Percentiles rank a stretch among this genome's conserved stretches.
Evolutionary conservation across 30 jellyfish, hydroid and myxozoan genomes (phyloP).

Genomic region (Morbakka virulenta): DNA sequence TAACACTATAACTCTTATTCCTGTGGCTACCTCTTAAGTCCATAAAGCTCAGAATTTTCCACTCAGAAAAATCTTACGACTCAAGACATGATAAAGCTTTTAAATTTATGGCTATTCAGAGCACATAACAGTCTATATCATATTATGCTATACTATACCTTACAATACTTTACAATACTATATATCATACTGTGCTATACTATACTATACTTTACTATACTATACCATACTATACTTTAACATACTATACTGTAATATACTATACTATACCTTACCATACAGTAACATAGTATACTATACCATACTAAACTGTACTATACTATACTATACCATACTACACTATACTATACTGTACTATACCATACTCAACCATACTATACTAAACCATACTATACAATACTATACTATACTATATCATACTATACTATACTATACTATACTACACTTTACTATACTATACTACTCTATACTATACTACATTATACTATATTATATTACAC

Average conservation of each 20-base stretch:
- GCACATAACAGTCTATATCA: too few species aligned
- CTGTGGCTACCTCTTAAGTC: too few species aligned
- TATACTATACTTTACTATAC: neutral
- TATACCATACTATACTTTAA: neutral
- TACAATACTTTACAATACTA: neutral
- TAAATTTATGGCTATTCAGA: too few species aligned
- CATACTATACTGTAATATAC: neutral
- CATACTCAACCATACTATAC: neutral
- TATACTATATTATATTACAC: neutral
- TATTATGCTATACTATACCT: neutral
- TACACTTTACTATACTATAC: neutral
- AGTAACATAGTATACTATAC: neutral
- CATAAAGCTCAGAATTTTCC: too few species aligned
- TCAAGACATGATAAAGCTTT: too few species aligned
- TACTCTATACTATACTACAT: slow-evolving; percentile 1
- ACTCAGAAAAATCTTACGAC: too few species aligned
- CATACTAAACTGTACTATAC: neutral
- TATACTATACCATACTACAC: neutral
- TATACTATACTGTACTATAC: neutral
- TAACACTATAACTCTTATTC: too few species aligned
- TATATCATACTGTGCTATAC: neutral
- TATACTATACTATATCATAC: neutral
- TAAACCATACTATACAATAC: neutral
- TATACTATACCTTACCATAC: neutral
- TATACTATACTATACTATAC: neutral